Evolutionary conservation across 2,113 vertebrate genomes (phyloP).

Genomic region (Stercorarius parasiticus): DNA sequence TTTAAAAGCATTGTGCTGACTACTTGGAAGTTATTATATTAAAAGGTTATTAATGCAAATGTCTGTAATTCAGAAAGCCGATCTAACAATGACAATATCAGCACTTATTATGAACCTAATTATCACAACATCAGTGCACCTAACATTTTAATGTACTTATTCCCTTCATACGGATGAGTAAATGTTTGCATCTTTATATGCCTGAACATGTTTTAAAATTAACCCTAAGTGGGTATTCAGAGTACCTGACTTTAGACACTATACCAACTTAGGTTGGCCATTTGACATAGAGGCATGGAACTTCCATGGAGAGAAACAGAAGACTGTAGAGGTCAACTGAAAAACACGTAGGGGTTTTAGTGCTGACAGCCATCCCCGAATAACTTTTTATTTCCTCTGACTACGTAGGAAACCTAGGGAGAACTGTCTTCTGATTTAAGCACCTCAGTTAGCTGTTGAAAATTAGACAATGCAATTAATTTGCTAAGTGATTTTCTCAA

Average conservation of each 20-base stretch:
- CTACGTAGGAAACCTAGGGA: background rate
- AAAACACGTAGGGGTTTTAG: background rate
- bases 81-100: background rate
- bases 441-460: background rate
- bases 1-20: constrained; percentile 25
- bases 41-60: constrained; percentile 52
- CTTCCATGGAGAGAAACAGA: background rate
- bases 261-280: background rate
- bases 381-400: background rate
- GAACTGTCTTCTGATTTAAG: background rate
- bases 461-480: constrained; percentile 15
- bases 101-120: constrained; percentile 6
- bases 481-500: constrained; percentile 11
- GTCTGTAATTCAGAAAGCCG: constrained; percentile 4
- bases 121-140: constrained; percentile 25
- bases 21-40: constrained; percentile 23
- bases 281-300: background rate
- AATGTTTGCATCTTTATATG: constrained; percentile 16
- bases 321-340: background rate
- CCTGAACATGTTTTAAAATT: constrained; percentile 4
- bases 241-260: background rate
- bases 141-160: constrained; percentile 43
- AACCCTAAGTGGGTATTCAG: background rate
- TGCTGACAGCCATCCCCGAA: background rate
- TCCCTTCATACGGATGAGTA: background rate